Base-by-base conservation (phyloP, 2,888 invertebrate genomes). In the Idaea straminata region DNA sequence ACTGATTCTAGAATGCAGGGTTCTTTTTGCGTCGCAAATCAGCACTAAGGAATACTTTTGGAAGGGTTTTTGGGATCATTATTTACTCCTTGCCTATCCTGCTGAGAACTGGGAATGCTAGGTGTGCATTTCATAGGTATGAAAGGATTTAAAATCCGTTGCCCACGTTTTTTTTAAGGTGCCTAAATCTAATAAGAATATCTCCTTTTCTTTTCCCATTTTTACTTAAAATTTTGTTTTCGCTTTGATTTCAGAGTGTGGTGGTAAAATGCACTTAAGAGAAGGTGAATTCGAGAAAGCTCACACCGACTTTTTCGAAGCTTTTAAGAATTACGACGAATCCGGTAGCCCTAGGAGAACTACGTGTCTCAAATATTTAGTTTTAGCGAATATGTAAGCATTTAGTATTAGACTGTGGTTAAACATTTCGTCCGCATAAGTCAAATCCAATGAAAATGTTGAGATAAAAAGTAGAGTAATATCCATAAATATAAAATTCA, bases 241-340 rank as follows among this genome's bases (percentile, higher is more conserved):
- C 25, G 1, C 3, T 25, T 59, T 69, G 47, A 10, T 75, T 77
- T 76, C 77, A 96, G 99, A 99, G 91, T 99, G 99, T 88, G 99
- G 99, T 5, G 99, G 99, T 0, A 99, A 99, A 91, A 99, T 99
- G 99, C 99, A 99, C 91, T 93, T 99, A 61, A 95, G 99, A 34
- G 99, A 99, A 92, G 99, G 98, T 5, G 99, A 99, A 91, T 99
- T 99, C 86, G 99, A 99, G 85, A 97, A 98, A 85, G 99, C 99
- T 0, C 99, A 99, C 88, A 99, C 99, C 7, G 99, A 99, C 87
- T 99, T 99, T 91, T 99, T 99, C 88, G 99, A 99, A 88, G 99
- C 99, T 3, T 99, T 99, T 86, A 99, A 99, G 92, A 99, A 99
- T 86, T 99, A 99, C 84, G 99, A 99, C 92, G 99, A 99, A 90